Evolutionary conservation across 2,888 invertebrate genomes (phyloP), one percentile per base, ranked within the genome.

Genomic region (Nomada fabriciana): DNA sequence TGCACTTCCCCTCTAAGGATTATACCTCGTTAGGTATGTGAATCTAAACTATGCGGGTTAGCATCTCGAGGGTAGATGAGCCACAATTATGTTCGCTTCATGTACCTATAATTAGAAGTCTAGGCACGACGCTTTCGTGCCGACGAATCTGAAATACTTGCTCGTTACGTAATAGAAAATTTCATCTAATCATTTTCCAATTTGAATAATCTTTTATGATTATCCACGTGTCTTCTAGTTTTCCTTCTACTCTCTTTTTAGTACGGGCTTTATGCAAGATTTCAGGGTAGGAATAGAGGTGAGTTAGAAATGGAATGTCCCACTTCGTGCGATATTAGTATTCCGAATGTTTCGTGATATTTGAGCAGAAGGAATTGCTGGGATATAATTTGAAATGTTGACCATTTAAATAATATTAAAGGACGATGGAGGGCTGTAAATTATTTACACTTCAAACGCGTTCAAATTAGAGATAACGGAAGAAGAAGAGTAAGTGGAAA

Each of bases 11-110:
- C 20, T 59, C 59, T 23, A 25, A 71, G 70, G 83, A 83, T 83
- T 83, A 74, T 70, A 78, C 64, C 70, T 78, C 57, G 83, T 83
- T 78, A 82, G 74, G 65, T 64, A 64, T 65, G 65, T 63, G 70
- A 78, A 83, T 78, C 69, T 83, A 63, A 83, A 83, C 83, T 75
- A 78, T 78, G 78, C 63, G 50, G 69, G 73, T 59, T 77, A 63
- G 61, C 69, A 74, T 82, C 69, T 74, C 73, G 67, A 43, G 55
- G 63, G 52, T 65, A 63, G 72, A 83, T 59, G 61, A 76, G 65
- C 70, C 65, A 77, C 70, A 70, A 82, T 82, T 76, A 72, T 63
- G 65, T 23, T 75, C 52, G 81, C 53, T 53, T 74, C 77, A 29
- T 60, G 64, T 65, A 50, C 53, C 76, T 69, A 60, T 70, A 73